phyloP scores from a whole-genome alignment of 2,888 invertebrate genomes.

The Polymixis flavicincta region DNA sequence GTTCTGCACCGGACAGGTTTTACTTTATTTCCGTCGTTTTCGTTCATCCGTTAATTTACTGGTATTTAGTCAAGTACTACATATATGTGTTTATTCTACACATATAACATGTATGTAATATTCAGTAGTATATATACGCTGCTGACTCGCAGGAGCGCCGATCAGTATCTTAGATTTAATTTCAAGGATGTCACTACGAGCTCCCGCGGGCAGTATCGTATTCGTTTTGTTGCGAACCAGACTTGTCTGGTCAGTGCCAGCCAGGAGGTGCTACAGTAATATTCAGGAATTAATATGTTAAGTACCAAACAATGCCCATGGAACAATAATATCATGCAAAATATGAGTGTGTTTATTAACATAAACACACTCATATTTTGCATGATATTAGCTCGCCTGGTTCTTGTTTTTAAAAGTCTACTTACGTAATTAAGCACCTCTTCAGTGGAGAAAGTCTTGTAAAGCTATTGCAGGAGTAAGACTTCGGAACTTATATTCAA shows the following conservation, averaged over 20 bases:
- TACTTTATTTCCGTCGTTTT: not conserved
- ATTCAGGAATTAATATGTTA: not conserved
- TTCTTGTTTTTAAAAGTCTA: not conserved
- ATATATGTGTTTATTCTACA: not conserved
- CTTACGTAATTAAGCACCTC: not conserved
- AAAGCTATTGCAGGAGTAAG: not conserved
- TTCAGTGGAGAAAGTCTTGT: not conserved
- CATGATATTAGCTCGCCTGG: too few species aligned
- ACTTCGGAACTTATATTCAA: slow-evolving; percentile 8
- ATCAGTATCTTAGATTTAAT: slow-evolving; percentile 41
- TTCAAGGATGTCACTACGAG: slow-evolving; percentile 21
- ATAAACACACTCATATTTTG: too few species aligned
- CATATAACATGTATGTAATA: not conserved
- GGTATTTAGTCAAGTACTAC: not conserved
- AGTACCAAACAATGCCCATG: not conserved
- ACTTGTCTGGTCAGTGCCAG: slow-evolving; percentile 5
- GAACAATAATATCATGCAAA: not conserved
- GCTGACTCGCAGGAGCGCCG: not conserved
- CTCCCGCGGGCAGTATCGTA: not conserved
- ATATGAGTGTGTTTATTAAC: not conserved
- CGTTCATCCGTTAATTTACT: not conserved
- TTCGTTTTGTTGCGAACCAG: slow-evolving; percentile 1
- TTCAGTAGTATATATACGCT: not conserved
- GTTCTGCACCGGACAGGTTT: not conserved
- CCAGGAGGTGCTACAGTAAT: slow-evolving; percentile 1